A percentile compares a stretch with the other conserved stretches of the same genome.
phyloP scores from a whole-genome alignment of 2,113 vertebrate species.

The Poecile atricapillus region DNA sequence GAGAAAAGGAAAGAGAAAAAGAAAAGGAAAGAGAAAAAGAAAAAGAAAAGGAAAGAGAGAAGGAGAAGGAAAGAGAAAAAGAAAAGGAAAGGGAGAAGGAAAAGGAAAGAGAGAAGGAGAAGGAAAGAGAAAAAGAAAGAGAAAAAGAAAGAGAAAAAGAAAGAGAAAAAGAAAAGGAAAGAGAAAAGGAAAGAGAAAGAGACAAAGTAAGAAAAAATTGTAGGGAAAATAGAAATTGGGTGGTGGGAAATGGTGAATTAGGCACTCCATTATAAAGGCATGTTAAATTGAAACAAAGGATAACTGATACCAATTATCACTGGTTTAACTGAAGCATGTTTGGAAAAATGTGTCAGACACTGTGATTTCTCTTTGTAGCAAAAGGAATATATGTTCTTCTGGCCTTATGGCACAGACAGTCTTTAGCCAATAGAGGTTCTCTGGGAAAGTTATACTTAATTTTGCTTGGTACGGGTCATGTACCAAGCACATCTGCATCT shows the following conservation, averaged over 20 bases:
- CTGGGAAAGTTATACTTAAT: background rate
- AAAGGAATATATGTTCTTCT: background rate
- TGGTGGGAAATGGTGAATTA: background rate
- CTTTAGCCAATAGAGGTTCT: background rate
- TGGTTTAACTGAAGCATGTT: background rate
- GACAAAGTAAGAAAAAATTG: conserved; percentile 50
- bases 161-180: conserved; percentile 79
- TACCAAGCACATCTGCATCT: background rate
- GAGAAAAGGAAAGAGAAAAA: conserved; percentile 46
- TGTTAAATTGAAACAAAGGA: background rate
- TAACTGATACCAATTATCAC: background rate
- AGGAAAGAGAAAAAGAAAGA: no score
- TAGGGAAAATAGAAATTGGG: background rate
- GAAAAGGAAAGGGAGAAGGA: accelerated
- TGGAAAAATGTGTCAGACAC: background rate
- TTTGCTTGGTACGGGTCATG: background rate
- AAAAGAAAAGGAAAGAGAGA: background rate
- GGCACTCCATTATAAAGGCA: background rate
- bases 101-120: background rate
- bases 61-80: accelerated
- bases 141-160: conserved; percentile 82
- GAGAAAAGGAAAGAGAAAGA: conserved; percentile 85
- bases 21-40: conserved; percentile 68
- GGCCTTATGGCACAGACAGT: background rate
- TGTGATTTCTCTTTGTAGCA: background rate